phyloP scores from a whole-genome alignment of 2,797 vertebrate genomes.

The Anas bernieri region DNA sequence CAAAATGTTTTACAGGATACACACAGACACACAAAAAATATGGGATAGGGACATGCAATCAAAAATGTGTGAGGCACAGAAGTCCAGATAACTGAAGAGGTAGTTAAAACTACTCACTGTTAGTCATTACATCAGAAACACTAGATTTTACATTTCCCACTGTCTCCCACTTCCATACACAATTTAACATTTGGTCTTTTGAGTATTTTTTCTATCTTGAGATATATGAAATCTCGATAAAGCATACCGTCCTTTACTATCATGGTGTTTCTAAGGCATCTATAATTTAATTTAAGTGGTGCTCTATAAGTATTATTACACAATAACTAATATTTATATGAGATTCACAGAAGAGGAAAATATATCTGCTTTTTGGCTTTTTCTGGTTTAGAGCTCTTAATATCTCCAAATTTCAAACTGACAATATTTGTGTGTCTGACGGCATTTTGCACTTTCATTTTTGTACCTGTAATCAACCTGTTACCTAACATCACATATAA shows the following conservation, averaged over 20 bases:
- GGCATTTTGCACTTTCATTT: not conserved
- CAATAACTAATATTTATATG: not conserved
- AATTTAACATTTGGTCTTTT: not conserved
- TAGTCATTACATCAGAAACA: not conserved
- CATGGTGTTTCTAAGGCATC: not conserved
- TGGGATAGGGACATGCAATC: not conserved
- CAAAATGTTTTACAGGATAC: not conserved
- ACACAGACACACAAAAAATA: not conserved
- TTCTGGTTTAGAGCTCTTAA: not conserved
- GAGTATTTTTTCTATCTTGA: not conserved
- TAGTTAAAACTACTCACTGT: not conserved
- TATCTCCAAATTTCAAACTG: not conserved
- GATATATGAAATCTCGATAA: not conserved
- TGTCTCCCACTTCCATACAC: not conserved
- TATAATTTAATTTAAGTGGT: not conserved
- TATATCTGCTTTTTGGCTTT: not conserved
- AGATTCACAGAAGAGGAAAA: not conserved
- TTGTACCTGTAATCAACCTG: not conserved
- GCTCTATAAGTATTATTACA: not conserved
- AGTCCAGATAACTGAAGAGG: not conserved
- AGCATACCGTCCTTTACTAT: not conserved
- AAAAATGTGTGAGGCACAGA: not conserved
- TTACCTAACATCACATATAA: not conserved
- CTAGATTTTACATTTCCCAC: not conserved
- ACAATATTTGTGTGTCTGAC: not conserved